These are phyloP conservation scores for Albula goreensis DNA, from an alignment of 2,113 vertebrate species.

Conservation along the genomic window DNA sequence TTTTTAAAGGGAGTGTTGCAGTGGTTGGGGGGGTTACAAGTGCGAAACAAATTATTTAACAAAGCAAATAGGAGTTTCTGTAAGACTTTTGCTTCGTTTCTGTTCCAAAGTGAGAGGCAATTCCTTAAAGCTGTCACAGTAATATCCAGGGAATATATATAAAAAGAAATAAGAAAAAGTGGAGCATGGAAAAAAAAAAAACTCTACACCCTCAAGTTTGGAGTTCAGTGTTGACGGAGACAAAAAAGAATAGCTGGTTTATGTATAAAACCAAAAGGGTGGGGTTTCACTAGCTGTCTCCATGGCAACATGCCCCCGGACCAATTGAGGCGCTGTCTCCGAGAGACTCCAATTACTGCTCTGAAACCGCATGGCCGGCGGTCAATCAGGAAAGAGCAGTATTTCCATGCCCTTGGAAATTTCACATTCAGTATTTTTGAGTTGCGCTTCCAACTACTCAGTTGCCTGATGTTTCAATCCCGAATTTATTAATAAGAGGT, in stretches of 20 bases:
- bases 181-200: slow-evolving; percentile 31
- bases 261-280: neutral
- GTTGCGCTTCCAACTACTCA: neutral
- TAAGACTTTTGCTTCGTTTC: neutral
- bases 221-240: slow-evolving; percentile 49
- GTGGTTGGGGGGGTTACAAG: slow-evolving; percentile 29
- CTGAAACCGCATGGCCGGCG: neutral
- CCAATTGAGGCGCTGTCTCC: neutral
- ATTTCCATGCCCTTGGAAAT: slow-evolving; percentile 12
- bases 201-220: slow-evolving; percentile 39
- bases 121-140: slow-evolving; percentile 37
- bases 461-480: neutral
- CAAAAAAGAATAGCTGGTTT: slow-evolving; percentile 24
- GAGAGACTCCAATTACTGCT: slow-evolving; percentile 13
- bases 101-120: slow-evolving; percentile 32
- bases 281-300: neutral
- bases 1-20: no score
- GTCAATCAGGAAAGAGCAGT: slow-evolving; percentile 2
- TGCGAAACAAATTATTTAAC: slow-evolving; percentile 52
- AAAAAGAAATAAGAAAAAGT: slow-evolving; percentile 43
- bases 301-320: neutral
- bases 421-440: neutral
- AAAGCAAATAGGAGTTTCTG: slow-evolving; percentile 39
- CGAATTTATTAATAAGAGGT: neutral
- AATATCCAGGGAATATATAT: slow-evolving; percentile 55